These are phyloP conservation scores for Poecilia latipinna DNA, from an alignment of 2,113 vertebrate species.

Conservation along the genomic window DNA sequence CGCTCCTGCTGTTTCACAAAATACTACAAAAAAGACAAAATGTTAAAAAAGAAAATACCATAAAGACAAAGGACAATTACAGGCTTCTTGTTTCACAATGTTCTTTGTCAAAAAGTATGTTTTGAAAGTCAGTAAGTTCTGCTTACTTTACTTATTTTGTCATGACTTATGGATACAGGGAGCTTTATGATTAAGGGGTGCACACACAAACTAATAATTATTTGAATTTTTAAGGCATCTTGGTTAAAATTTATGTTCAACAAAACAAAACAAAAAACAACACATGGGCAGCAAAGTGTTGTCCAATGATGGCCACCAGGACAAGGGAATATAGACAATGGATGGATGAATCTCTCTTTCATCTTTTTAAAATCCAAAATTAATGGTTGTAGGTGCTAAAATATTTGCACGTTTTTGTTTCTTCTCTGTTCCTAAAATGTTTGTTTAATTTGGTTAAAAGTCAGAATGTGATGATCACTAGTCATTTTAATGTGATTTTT, in stretches of 20 bases:
- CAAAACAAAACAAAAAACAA: not conserved
- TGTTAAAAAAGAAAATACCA: no score
- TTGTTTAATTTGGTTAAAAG: not conserved
- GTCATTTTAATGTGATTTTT: not conserved
- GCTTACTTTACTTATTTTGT: not conserved
- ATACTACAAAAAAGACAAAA: no score
- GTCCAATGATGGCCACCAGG: no score
- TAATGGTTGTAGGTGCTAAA: no score
- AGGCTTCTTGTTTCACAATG: not conserved
- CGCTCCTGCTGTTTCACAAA: no score
- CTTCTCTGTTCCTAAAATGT: not conserved
- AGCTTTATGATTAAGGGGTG: not conserved
- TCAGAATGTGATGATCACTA: not conserved
- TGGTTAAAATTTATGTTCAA: not conserved
- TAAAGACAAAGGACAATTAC: no score
- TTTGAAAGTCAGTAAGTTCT: not conserved
- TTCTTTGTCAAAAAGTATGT: not conserved
- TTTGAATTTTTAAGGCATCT: not conserved
- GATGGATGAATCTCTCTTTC: no score
- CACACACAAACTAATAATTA: not conserved
- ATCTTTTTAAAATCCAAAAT: no score
- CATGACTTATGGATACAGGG: no score
- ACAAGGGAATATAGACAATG: no score
- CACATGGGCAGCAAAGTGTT: not conserved
- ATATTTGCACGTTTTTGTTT: not conserved